A percentile compares a stretch with the other conserved stretches of the same genome.
Conservation (phyloP, 2,797 vertebrate species). For the Hirundo rustica region DNA sequence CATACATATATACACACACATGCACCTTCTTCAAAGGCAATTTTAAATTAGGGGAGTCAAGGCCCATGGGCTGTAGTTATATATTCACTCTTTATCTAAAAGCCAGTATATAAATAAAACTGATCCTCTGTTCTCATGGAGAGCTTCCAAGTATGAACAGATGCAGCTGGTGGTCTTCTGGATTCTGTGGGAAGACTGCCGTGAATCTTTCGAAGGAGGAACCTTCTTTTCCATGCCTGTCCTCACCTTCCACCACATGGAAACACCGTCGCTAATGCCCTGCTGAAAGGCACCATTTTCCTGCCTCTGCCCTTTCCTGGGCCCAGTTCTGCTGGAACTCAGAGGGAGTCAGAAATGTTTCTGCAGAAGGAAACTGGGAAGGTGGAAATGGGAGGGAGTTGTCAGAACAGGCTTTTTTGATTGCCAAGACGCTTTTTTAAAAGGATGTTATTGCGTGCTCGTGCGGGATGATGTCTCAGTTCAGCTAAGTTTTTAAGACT, state of each 20-base stretch:
- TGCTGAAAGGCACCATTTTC: neutral
- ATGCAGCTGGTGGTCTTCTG: neutral
- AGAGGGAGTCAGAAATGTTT: neutral
- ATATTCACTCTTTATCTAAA: neutral
- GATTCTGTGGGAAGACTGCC: neutral
- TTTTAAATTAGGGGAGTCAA: neutral
- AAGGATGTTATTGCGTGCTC: neutral
- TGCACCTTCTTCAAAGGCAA: neutral
- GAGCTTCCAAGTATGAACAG: neutral
- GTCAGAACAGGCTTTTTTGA: neutral
- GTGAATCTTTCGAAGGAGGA: neutral
- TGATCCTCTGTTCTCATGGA: neutral
- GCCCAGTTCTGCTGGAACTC: neutral
- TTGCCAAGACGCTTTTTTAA: neutral
- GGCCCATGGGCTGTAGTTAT: neutral
- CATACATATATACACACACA: rapidly evolving
- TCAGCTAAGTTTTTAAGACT: neutral
- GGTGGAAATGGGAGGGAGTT: neutral
- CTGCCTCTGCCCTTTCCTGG: neutral
- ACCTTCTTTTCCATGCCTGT: neutral
- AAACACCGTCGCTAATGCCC: neutral
- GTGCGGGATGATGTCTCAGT: neutral
- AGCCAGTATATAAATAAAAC: neutral
- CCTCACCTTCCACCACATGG: neutral
- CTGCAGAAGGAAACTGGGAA: neutral